Base-by-base conservation (phyloP, 2,797 vertebrate species). In the Psittacula derbiana region DNA sequence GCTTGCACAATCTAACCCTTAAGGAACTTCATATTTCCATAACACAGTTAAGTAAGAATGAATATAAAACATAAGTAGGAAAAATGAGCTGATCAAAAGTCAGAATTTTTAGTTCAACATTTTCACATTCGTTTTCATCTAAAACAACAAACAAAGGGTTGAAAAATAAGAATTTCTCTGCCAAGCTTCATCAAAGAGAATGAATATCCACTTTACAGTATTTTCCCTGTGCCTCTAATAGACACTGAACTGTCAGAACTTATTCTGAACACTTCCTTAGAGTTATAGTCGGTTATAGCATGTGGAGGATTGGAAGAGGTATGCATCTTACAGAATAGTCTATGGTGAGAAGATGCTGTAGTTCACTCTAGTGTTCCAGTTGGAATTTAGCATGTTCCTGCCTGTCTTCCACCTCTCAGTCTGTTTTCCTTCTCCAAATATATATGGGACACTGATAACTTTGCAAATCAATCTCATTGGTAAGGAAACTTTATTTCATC, bases 401-500 rank as follows among this genome's bases (percentile, higher is more conserved):
- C 6, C 7, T 58, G 4, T 33, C 11, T 79, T n/a, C 38, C 46
- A 6, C 5, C 13, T 31, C 21, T 25, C 10, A 43, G 13, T 31
- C 44, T 80, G 16, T 33, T 79, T 75, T 69, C 16, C 25, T 31
- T 36, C 43, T 58, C 6, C 5, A 58, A 61, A n/a, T 30, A n/a
- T 2, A 7, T 8, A 6, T 8, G 4, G 30, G 12, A 19, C 14
- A 65, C 20, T 2, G 6, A 5, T 20, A 60, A 53, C 8, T 43
- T 73, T 47, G 9, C 13, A 80, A 49, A 76, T 12, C 16, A 58
- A 12, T 49, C 8, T 8, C 8, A 16, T 36, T 47, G 2, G 3
- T 33, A 43, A 1, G 4, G 18, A 52, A 67, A 57, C 82, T 79
- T 75, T n/a, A 24, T 88, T 79, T 87, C 41, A 46, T 1, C 9